Evolutionary conservation across 1,140 invertebrate species (phyloP), one percentile per base, ranked within the genome.

Genomic region (Microplitis demolitor): DNA sequence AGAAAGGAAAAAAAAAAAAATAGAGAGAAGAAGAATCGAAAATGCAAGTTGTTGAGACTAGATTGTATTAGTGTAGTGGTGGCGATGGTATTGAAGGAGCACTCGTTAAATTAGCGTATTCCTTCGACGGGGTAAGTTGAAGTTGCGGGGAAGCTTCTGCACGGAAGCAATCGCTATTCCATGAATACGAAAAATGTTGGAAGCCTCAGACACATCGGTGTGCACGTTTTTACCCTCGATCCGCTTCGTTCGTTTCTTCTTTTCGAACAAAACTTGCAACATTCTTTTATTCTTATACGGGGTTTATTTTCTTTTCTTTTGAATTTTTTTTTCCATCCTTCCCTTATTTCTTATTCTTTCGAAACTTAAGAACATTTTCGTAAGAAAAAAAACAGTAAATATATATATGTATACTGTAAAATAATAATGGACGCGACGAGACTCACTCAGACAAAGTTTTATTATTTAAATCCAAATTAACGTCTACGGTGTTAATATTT

Each of bases 161-260:
- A 76, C 78, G 77, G 78, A 80, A 83, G 82, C 82, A 84, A 85
- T 84, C 78, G 81, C 77, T 82, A 81, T 85, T 84, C 77, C 81
- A 84, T 85, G 84, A 85, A 85, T 85, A 85, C 80, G 77, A 83
- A 84, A 85, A 83, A 79, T 82, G 80, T 70, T 74, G 67, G 50
- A 39, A 53, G 51, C 54, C 51, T 33, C 45, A 50, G 64, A 72
- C 63, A 50, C 53, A 66, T 33, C 56, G 70, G 61, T 34, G 39
- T 45, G 71, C 64, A 70, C 53, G 62, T 66, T 70, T 70, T 69
- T 69, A 72, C 53, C 51, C 33, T 45, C 37, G 45, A 37, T 69
- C 34, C 34, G 31, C n/a, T 69, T 69, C 16, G 8, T 11, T 68
- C 37, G 8, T 51, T 54, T 13, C 62, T 45, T 45, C 39, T 45